Evolutionary conservation across 2,113 vertebrate species (phyloP), one percentile per base, ranked within the genome.

Genomic region (Progne subis): DNA sequence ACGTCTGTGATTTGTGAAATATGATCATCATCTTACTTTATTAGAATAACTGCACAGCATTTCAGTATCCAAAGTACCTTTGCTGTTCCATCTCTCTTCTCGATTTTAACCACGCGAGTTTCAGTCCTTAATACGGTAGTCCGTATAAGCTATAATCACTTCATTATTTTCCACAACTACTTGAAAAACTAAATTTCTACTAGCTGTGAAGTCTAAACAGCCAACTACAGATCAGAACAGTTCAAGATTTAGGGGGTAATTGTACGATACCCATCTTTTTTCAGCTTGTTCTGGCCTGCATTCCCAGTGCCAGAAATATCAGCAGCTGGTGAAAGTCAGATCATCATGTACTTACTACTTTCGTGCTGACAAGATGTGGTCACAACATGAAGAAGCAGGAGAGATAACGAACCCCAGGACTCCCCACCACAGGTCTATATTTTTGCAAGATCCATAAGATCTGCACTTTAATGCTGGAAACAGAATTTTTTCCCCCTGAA

Each of bases 401-500:
- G 9, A 34, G 8, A 25, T 24, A 85, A 55, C 7, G 12, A 47
- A 92, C 70, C 7, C 11, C 52, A 63, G 46, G 19, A 78, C 11
- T 34, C 24, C 25, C 3, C 55, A 72, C 13, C 7, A 11, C 0
- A 47, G 31, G 14, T 19, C 32, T 44, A 7, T n/a, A 21, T 86
- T 87, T 90, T 46, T 44, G 79, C 6, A 67, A 34, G 20, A 65
- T 17, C 5, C 1, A 0, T 7, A 64, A 76, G 26, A 64, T 41
- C 39, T 53, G 5, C 15, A 77, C 25, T 31, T 65, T 39, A 52
- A 44, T 41, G 20, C 32, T 25, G 6, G 43, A 71, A 92, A 39
- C 1, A 0, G 9, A 6, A 18, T 2, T 11, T 65, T 47, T 14
- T 3, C 2, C 39, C 46, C 44, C 41, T 32, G 16, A 43, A 34